These are phyloP conservation scores for Agrypnia vestita DNA, from an alignment of 1,140 invertebrate genomes.

Conservation along the genomic window DNA sequence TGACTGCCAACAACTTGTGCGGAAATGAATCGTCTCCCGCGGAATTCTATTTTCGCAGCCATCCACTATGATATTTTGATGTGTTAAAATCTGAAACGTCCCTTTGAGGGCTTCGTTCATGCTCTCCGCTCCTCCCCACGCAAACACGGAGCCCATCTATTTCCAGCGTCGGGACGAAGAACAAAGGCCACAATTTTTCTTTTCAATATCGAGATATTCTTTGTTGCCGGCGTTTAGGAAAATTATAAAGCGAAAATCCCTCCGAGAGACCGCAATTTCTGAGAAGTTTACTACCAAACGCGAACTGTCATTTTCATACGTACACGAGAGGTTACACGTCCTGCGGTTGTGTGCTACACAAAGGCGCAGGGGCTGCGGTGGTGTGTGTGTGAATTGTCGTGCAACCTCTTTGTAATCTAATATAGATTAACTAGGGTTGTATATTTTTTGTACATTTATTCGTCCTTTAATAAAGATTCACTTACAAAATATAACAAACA, in stretches of 20 bases:
- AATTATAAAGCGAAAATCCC: slow-evolving; percentile 7
- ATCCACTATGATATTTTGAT: slow-evolving; percentile 2
- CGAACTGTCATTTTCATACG: slow-evolving; percentile 19
- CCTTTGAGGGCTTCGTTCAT: not conserved
- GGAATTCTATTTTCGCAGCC: not conserved
- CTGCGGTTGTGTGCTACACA: not conserved
- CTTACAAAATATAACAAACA: too few species aligned
- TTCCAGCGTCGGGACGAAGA: not conserved
- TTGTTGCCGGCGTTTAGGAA: not conserved
- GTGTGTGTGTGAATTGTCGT: too few species aligned
- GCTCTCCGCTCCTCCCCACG: too few species aligned
- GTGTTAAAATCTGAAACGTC: slow-evolving; percentile 9
- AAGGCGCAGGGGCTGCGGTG: not conserved
- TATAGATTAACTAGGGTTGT: too few species aligned
- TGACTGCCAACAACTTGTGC: slow-evolving; percentile 8
- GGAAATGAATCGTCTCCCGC: not conserved
- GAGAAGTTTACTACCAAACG: not conserved
- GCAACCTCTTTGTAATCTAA: too few species aligned
- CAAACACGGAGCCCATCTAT: too few species aligned
- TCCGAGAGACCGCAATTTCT: not conserved
- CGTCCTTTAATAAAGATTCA: too few species aligned
- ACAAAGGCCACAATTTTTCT: slow-evolving; percentile 11
- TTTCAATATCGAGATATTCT: not conserved
- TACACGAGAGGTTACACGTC: not conserved
- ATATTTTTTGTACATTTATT: too few species aligned